phyloP scores from a whole-genome alignment of 2,797 vertebrate species.

The Heterohyrax brucei region DNA sequence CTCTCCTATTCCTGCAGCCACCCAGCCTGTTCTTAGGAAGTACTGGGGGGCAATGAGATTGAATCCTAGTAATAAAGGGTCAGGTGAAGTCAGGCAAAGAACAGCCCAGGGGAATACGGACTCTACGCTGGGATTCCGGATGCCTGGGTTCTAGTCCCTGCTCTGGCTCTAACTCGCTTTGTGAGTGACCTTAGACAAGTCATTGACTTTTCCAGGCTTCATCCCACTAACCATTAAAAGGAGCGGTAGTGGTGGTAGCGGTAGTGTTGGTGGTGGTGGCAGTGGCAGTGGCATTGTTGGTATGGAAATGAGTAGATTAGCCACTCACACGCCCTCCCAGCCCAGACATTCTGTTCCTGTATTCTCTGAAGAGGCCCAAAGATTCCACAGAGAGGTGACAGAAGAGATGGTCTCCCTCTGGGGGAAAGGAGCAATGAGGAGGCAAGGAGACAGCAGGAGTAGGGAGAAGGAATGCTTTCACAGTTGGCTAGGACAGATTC shows the following conservation, averaged over 20 bases:
- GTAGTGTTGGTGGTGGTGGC: too few relatives aligned
- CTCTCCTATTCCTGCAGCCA: neutral
- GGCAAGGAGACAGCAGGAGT: neutral
- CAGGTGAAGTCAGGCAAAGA: neutral
- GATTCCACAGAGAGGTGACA: neutral
- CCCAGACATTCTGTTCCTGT: neutral
- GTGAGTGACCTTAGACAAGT: conserved; percentile 17
- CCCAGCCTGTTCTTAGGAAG: neutral
- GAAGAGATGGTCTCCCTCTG: neutral
- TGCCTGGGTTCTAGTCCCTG: neutral
- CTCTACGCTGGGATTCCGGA: neutral
- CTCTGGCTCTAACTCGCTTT: neutral
- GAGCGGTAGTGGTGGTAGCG: too few relatives aligned
- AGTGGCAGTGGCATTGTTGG: too few relatives aligned
- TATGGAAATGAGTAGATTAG: neutral
- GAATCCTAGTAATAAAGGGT: neutral
- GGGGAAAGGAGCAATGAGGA: neutral
- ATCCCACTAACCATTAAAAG: neutral
- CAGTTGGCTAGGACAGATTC: neutral
- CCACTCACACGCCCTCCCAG: neutral
- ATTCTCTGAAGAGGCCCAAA: neutral
- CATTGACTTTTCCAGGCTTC: neutral
- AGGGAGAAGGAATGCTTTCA: neutral
- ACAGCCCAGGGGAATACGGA: neutral
- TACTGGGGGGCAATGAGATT: neutral